Percentiles rank a stretch among this genome's conserved stretches.
phyloP scores from a whole-genome alignment of 2,888 invertebrate genomes.

The Augochlorella aurata region DNA sequence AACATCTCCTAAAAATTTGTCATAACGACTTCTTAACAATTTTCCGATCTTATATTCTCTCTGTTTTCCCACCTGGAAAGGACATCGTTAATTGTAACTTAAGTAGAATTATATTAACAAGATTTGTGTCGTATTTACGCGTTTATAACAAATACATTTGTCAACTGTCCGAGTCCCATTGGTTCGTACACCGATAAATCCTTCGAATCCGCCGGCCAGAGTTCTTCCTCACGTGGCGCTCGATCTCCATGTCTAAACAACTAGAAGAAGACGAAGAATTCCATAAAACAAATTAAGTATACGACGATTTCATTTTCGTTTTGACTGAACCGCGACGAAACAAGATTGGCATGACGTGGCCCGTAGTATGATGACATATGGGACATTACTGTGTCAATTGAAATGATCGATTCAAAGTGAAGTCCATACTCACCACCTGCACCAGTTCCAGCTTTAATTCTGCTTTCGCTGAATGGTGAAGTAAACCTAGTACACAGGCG shows the following conservation, averaged over 20 bases:
- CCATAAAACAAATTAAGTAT: background rate
- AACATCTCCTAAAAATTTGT: slow-evolving; percentile 60
- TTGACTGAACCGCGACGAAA: background rate
- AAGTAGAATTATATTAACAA: background rate
- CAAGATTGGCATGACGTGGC: background rate
- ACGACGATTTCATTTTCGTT: background rate
- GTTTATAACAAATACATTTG: slow-evolving; percentile 80
- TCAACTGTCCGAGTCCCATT: slow-evolving; percentile 84
- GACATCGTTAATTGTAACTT: background rate
- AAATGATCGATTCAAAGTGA: background rate
- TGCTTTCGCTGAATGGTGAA: slow-evolving; percentile 29
- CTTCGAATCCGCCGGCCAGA: slow-evolving; percentile 83
- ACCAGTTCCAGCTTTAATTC: slow-evolving; percentile 52
- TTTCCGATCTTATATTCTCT: slow-evolving; percentile 66
- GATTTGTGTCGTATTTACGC: background rate
- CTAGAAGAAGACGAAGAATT: slow-evolving; percentile 70
- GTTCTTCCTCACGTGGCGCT: slow-evolving; percentile 68
- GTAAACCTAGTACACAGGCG: slow-evolving; percentile 39
- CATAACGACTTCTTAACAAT: slow-evolving; percentile 65
- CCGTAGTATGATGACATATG: background rate
- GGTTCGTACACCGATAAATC: slow-evolving; percentile 82
- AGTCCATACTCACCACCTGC: slow-evolving; percentile 62
- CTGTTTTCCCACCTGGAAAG: slow-evolving; percentile 67
- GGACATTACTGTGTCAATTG: background rate
- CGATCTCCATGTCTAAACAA: slow-evolving; percentile 82